Conservation (phyloP, 2,113 vertebrate genomes). For the Oplegnathus fasciatus region DNA sequence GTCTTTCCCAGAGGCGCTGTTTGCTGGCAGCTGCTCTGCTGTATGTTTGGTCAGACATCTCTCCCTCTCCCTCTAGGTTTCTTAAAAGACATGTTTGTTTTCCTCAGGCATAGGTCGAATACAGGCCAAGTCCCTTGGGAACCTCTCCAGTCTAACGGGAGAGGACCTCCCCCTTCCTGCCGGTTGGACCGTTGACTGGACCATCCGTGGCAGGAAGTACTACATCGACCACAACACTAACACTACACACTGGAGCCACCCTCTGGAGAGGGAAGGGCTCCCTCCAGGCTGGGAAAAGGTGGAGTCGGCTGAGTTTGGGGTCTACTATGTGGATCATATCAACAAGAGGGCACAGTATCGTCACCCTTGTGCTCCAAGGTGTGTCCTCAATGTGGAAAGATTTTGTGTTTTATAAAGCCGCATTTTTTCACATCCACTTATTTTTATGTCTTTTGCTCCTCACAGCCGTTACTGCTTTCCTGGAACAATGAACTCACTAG, state of each 20-base stretch:
- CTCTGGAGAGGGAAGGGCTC: constrained; percentile 95
- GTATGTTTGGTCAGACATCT: constrained; percentile 49
- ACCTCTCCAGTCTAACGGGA: constrained; percentile 91
- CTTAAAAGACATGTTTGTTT: constrained; percentile 64
- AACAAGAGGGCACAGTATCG: constrained; percentile 97
- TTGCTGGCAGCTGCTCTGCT: constrained; percentile 33
- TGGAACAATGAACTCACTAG: not conserved
- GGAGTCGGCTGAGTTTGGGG: constrained; percentile 94
- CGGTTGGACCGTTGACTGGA: constrained; percentile 99
- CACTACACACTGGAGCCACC: constrained; percentile 99
- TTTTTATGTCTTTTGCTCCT: no score
- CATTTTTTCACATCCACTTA: not conserved
- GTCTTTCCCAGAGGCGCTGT: constrained; percentile 41
- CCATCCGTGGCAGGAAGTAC: constrained; percentile 96
- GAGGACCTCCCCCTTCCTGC: constrained; percentile 94
- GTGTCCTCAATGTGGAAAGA: not conserved
- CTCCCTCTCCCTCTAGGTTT: constrained; percentile 35
- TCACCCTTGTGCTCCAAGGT: constrained; percentile 98
- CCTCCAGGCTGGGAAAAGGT: constrained; percentile 98
- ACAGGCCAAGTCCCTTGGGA: constrained; percentile 96
- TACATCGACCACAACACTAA: constrained; percentile 99
- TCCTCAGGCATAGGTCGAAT: constrained; percentile 92
- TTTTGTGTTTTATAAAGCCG: not conserved
- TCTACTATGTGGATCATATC: constrained; percentile 98
- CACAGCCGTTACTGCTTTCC: not conserved